Evolutionary conservation across 1,140 invertebrate genomes (phyloP), one percentile per base, ranked within the genome.

Genomic region (Heterodera schachtii): DNA sequence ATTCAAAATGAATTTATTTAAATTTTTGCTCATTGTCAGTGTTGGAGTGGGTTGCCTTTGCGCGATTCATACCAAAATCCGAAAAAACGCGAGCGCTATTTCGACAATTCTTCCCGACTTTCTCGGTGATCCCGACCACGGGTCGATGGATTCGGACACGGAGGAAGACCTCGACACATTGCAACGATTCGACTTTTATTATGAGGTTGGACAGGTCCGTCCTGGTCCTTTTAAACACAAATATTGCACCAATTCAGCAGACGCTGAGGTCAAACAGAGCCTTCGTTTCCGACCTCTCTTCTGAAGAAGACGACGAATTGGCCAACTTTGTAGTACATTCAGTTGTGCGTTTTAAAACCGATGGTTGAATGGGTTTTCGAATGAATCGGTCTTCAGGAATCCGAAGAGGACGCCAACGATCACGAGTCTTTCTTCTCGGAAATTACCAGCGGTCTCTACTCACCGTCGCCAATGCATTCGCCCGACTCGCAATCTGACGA

Each of bases 161-260:
- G 79, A 80, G 60, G 79, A 80, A 47, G 79, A 80, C 47, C 69
- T 80, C 13, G 75, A 75, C n/a, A 80, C 79, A 31, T 46, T 80
- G 46, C 75, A 80, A n/a, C 66, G 75, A 46, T 80, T 80, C 47
- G 79, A 80, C 47, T 57, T 44, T 21, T 80, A 81, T 66, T 80
- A 80, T 80, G 77, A 78, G 77, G 77, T 78, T 64, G 21, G 5
- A 31, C 8, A 69, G 11, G 43, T 6, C 41, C 41, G 11, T 80
- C 46, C 41, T 66, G 41, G 41, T 80, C 43, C 49, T 16, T 64
- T 64, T 64, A 5, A 5, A 13, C 11, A 13, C 19, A 16, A 64
- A 64, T 64, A 19, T 7, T 52, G 31, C 31, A 31, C 31, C 31
- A 57, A 69, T 44, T 69, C 77, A 47, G 77, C 77, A 44, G 77